These are phyloP conservation scores for Phengaris arion DNA, from an alignment of 2,888 invertebrate species.

Conservation along the genomic window DNA sequence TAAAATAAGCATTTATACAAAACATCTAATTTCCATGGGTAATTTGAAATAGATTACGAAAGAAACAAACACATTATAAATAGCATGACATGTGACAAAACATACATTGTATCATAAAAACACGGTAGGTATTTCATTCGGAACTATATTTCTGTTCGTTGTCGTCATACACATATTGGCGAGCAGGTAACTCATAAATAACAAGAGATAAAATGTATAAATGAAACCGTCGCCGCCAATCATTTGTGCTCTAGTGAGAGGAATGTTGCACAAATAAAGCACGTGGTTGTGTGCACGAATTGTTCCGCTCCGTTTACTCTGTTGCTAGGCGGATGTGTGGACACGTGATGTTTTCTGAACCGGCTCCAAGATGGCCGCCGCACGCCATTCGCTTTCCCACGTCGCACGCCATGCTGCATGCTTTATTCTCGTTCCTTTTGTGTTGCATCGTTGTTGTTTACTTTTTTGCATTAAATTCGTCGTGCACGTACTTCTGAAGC, in stretches of 20 bases:
- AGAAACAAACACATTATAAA: background rate
- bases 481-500: constrained; percentile 43
- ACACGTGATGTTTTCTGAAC: constrained; percentile 71
- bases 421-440: constrained; percentile 66
- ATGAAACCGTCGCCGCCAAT: constrained; percentile 45
- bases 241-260: constrained; percentile 54
- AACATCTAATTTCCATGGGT: background rate
- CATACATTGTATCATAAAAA: constrained; percentile 1
- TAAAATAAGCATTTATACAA: background rate
- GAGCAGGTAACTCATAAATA: constrained; percentile 19
- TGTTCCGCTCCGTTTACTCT: constrained; percentile 72
- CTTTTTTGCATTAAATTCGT: constrained; percentile 50
- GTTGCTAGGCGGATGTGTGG: constrained; percentile 73
- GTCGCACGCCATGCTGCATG: constrained; percentile 65
- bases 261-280: constrained; percentile 71
- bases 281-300: constrained; percentile 65
- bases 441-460: constrained; percentile 59
- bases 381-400: constrained; percentile 77
- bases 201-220: constrained; percentile 22
- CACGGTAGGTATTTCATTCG: constrained; percentile 18
- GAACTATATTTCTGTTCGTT: constrained; percentile 34
- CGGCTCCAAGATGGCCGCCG: constrained; percentile 72
- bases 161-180: constrained; percentile 23
- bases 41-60: background rate
- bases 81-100: constrained; percentile 9